Evolutionary conservation across 2,113 vertebrate species (phyloP).

Genomic region (Sorex araneus): DNA sequence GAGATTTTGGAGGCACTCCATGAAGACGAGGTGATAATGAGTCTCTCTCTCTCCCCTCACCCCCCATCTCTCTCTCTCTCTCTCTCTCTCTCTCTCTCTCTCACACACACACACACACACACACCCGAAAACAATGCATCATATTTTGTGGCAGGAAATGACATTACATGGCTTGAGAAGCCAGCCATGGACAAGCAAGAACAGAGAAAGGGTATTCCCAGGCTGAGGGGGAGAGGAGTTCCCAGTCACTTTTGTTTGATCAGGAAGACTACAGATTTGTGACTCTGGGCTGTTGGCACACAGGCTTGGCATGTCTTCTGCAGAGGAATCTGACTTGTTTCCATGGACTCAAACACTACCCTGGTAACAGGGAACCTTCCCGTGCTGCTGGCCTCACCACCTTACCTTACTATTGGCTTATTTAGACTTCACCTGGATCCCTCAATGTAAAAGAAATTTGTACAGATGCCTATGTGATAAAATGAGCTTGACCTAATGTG

Average conservation of each 20-base stretch:
- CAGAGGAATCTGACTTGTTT: background rate
- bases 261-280: background rate
- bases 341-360: too few species aligned
- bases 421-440: background rate
- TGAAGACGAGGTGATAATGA: conserved; percentile 23
- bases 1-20: conserved; percentile 44
- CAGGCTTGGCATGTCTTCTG: background rate
- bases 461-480: background rate
- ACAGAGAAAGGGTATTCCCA: background rate
- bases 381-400: background rate
- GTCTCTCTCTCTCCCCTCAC: background rate
- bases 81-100: too few species aligned
- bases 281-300: background rate
- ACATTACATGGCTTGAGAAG: background rate
- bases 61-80: too few species aligned
- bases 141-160: conserved; percentile 1
- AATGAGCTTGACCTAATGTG: conserved; percentile 38
- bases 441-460: conserved; percentile 39
- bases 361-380: background rate
- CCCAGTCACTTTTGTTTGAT: background rate
- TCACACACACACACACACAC: background rate
- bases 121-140: conserved; percentile 26
- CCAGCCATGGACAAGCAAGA: background rate
- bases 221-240: conserved; percentile 42
- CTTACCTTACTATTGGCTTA: background rate